These are phyloP conservation scores for Microctonus brassicae DNA, from an alignment of 2,888 invertebrate genomes.

Conservation along the genomic window DNA sequence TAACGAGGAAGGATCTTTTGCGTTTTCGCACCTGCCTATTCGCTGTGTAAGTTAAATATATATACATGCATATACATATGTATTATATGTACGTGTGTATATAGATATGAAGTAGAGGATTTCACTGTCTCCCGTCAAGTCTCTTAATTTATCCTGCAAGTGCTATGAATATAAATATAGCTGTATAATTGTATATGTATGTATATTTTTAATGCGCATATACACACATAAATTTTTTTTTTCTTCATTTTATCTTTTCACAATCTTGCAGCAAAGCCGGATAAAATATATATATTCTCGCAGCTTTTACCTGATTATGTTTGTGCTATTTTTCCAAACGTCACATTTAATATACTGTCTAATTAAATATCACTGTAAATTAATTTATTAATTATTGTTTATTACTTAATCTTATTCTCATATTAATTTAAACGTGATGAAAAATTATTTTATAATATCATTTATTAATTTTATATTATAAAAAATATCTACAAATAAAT, in stretches of 20 bases:
- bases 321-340: not conserved
- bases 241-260: not conserved
- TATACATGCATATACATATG: too few species aligned
- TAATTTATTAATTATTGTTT: too few species aligned
- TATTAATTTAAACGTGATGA: too few species aligned
- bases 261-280: constrained; percentile 23
- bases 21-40: constrained; percentile 30
- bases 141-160: constrained; percentile 37
- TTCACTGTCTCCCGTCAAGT: constrained; percentile 32
- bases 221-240: constrained; percentile 15
- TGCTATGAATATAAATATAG: not conserved
- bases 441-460: too few species aligned
- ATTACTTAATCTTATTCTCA: too few species aligned
- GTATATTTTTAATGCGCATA: not conserved
- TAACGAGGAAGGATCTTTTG: constrained; percentile 26
- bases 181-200: not conserved
- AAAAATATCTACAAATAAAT: too few species aligned
- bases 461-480: too few species aligned
- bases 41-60: too few species aligned
- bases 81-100: constrained; percentile 17
- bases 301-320: constrained; percentile 23
- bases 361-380: not conserved
- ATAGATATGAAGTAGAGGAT: constrained; percentile 25
- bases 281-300: constrained; percentile 35
- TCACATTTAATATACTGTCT: not conserved